Evolutionary conservation across 1,140 invertebrate species (phyloP), one percentile per base, ranked within the genome.

Genomic region (Proales similis): DNA sequence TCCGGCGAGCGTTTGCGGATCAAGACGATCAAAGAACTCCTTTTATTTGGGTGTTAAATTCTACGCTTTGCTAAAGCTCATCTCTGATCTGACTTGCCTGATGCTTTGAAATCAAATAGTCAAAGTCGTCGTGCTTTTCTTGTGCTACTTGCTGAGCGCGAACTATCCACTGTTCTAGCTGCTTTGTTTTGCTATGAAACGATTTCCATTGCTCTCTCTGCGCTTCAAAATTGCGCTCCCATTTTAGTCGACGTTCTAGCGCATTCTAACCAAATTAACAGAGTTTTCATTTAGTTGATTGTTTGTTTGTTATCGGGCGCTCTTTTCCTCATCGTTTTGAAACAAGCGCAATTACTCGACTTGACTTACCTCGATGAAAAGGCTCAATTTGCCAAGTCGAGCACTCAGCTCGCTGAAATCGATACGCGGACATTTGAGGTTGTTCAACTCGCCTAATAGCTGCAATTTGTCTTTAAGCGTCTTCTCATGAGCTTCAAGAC

Each of bases 41-140:
- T 61, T 5, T 29, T 29, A 29, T n/a, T n/a, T n/a, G n/a, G n/a
- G n/a, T n/a, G n/a, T 42, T 9, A 42, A 39, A 42, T 4, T 46
- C 27, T 11, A 17, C 6, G 5, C 27, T 12, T 57, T 17, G 3
- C 30, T 26, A 32, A 42, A 57, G 19, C 29, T 57, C 27, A 38
- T 39, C 19, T n/a, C 14, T 20, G 20, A 4, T 6, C 14, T 36
- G 9, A 36, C 30, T 17, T 19, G 45, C 51, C 17, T 43, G 45
- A 24, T 61, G 57, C 27, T 61, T 61, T 42, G 45, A 19, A 20
- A 61, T 61, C 1, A 61, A 30, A 32, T 26, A 61, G 17, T 27
- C 27, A 7, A 24, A 46, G 47, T 61, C 57, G 11, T 61, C 57
- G 11, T 46, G 36, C 30, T 61, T 61, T 46, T 61, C 57, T 4